Evolutionary conservation across 2,797 vertebrate genomes (phyloP), one percentile per base, ranked within the genome.

Genomic region (Esox masquinongy): DNA sequence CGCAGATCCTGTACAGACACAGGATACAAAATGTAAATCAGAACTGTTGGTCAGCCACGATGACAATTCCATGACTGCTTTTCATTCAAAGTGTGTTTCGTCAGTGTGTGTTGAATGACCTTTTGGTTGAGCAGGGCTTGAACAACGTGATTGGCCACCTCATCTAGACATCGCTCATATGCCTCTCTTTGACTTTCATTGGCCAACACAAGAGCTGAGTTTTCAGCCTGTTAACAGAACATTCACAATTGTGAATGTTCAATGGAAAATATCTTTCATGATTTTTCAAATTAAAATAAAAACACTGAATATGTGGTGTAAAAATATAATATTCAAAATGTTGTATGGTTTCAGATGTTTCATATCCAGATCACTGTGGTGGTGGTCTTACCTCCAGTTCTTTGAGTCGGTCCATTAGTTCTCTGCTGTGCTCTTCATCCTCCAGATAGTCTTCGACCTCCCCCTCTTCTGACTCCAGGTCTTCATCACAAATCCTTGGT

Each of bases 111-210:
- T 3, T 14, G 43, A 47, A 47, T 47, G 43, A 96, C 96, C 95
- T 97, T 97, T 82, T 97, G 96, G 81, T 96, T 96, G 22, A 97
- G 93, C 43, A 97, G 90, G 1, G 96, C 96, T 78, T 98, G 97
- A 39, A 98, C 97, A 86, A 98, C 97, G 0, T 98, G 97, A 86
- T 98, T 98, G 82, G 97, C 97, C 68, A 98, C 97, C 95, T 98
- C 96, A 0, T 98, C 97, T 90, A 97, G 89, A 74, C 97, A 98
- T 83, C 97, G 94, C 78, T 98, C 97, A 0, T 98, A 98, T 0
- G 97, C 97, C 73, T 99, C 97, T 77, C 97, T 87, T 90, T 99
- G 97, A 90, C 94, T 99, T 92, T 99, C 97, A 0, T 98, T 98
- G 63, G 97, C 97, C 91, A 97, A 93, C 80, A 96, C 92, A 82